Evolutionary conservation across 2,113 vertebrate genomes (phyloP).

Genomic region (Gila orcuttii): DNA sequence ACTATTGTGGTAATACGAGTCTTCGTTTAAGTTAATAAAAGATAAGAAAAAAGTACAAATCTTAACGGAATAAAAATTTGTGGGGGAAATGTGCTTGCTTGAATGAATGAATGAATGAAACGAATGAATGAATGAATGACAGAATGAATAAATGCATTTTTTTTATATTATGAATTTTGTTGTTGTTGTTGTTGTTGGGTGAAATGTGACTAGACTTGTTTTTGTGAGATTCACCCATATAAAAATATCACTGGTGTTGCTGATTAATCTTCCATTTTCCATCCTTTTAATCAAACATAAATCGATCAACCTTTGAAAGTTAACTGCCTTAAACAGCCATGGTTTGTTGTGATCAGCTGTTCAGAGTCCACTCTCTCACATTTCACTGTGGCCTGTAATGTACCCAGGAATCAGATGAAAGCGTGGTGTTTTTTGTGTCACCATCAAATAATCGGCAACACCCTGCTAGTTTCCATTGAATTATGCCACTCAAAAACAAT

Average conservation of each 20-base stretch:
- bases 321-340: background rate
- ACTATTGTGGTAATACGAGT: background rate
- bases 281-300: conserved; percentile 40
- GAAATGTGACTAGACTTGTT: no score
- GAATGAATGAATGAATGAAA: background rate
- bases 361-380: conserved; percentile 30
- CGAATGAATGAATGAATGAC: background rate
- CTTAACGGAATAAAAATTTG: background rate
- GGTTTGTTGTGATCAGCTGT: conserved; percentile 36
- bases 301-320: background rate
- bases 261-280: background rate
- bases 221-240: no score
- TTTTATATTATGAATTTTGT: no score
- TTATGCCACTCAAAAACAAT: conserved; percentile 49
- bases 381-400: conserved; percentile 31
- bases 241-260: background rate
- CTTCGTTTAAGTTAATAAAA: background rate
- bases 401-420: conserved; percentile 50
- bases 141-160: no score
- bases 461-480: conserved; percentile 45
- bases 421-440: conserved; percentile 34
- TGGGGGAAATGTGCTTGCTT: background rate
- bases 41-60: background rate
- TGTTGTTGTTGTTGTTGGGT: no score
- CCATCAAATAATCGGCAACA: conserved; percentile 55